Evolutionary conservation across 2,888 invertebrate genomes (phyloP), one percentile per base, ranked within the genome.

Genomic region (Zele albiditarsus): DNA sequence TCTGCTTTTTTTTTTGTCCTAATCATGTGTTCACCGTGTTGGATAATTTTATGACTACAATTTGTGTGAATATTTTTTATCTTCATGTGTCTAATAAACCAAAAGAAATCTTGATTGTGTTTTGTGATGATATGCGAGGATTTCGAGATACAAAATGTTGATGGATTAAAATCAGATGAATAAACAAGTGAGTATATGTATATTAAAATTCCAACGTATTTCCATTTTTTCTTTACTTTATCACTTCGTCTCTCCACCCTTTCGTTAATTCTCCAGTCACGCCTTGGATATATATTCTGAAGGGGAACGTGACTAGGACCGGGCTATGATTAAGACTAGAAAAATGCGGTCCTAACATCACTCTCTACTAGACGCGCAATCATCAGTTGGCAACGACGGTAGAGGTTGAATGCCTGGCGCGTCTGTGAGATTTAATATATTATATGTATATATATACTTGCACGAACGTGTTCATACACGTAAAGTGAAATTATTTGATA

Each of bases 291-390:
- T 57, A 49, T 53, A 71, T 66, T 66, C 33, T 42, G 14, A 53
- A 23, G 38, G 25, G 66, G 57, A n/a, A 65, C 53, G 71, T 71
- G 63, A 72, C 72, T 57, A 23, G 25, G 65, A 23, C 66, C 42
- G 5, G 58, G 49, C 33, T 20, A 57, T 72, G 72, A 72, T 72
- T 66, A 72, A 72, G 66, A 66, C 49, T n/a, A 25, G 49, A 58
- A 71, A 72, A 72, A 72, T 72, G 65, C 58, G 53, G 72, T 72
- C 53, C 66, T 63, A 63, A 38, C 60, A 33, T 49, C 53, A 53
- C 53, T 53, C 53, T 53, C 16, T n/a, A 46, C 46, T 46, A 53
- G 53, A 31, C 62, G 49, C 46, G 31, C 23, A 42, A 27, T 25
- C 71, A 20, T 25, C 33, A 31, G 28, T 57, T 23, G 28, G 23